phyloP scores from a whole-genome alignment of 2,888 invertebrate genomes.

The Vanessa cardui region DNA sequence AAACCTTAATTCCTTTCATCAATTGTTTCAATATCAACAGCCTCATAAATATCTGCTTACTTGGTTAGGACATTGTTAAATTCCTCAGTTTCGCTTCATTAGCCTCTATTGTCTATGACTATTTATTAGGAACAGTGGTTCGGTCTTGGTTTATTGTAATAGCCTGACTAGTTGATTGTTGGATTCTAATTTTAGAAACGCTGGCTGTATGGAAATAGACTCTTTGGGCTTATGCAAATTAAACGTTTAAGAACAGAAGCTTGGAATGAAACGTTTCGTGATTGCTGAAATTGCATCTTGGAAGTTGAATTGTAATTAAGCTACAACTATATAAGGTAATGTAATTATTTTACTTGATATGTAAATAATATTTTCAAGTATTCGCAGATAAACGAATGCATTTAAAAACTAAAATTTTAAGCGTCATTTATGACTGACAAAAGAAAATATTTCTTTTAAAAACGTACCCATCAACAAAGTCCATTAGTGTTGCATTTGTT shows the following conservation, averaged over 20 bases:
- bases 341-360: too few species aligned
- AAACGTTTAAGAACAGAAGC: constrained; percentile 6
- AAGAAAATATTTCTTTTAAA: background rate
- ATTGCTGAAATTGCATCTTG: background rate
- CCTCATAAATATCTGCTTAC: constrained; percentile 24
- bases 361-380: too few species aligned
- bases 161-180: constrained; percentile 33
- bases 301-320: background rate
- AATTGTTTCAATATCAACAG: constrained; percentile 29
- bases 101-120: constrained; percentile 48
- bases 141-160: constrained; percentile 42
- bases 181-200: constrained; percentile 39
- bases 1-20: constrained; percentile 35
- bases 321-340: too few species aligned
- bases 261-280: background rate
- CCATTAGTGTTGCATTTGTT: constrained; percentile 4
- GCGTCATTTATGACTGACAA: too few species aligned
- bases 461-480: background rate
- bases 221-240: constrained; percentile 26
- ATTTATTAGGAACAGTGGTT: constrained; percentile 48
- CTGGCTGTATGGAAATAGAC: constrained; percentile 28
- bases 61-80: constrained; percentile 21
- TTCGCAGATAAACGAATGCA: too few species aligned
- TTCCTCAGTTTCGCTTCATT: constrained; percentile 45
- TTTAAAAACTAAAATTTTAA: too few species aligned